These are phyloP conservation scores for Cichlasoma orientale DNA, from an alignment of 2,797 vertebrate species.

Conservation along the genomic window DNA sequence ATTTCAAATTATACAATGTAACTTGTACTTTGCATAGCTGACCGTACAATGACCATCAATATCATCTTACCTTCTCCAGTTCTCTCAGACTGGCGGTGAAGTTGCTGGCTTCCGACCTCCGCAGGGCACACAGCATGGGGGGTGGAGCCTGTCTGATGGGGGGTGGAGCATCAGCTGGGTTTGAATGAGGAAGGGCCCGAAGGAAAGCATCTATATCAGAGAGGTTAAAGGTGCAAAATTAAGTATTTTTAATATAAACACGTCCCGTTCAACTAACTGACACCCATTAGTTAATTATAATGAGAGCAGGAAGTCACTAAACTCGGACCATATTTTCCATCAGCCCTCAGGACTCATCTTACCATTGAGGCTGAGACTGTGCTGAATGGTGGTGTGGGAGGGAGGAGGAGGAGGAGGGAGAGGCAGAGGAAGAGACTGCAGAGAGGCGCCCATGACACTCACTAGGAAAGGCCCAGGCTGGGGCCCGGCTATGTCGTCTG, in stretches of 20 bases:
- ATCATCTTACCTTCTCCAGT: slow-evolving; percentile 88
- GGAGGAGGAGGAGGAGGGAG: slow-evolving; percentile 93
- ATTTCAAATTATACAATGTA: too few species aligned
- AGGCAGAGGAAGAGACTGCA: slow-evolving; percentile 96
- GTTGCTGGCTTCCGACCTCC: slow-evolving; percentile 89
- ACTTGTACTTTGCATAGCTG: not conserved
- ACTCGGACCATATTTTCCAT: not conserved
- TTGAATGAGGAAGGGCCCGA: slow-evolving; percentile 79
- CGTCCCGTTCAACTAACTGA: not conserved
- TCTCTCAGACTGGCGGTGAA: slow-evolving; percentile 94
- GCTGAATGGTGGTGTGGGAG: slow-evolving; percentile 92
- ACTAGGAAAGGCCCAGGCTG: slow-evolving; percentile 93
- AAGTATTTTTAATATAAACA: not conserved
- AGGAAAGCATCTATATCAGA: slow-evolving; percentile 80
- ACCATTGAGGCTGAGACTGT: slow-evolving; percentile 86
- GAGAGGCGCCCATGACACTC: slow-evolving; percentile 92
- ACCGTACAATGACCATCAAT: not conserved
- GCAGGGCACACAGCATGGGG: slow-evolving; percentile 86
- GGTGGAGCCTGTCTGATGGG: slow-evolving; percentile 72
- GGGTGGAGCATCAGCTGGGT: slow-evolving; percentile 67
- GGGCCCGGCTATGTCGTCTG: slow-evolving; percentile 95
- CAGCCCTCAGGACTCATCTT: slow-evolving; percentile 44
- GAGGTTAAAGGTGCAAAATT: not conserved
- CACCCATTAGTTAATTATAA: not conserved
- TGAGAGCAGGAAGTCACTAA: not conserved